Base-by-base conservation (phyloP, 2,888 invertebrate species). In the Cerceris ruficornis region DNA sequence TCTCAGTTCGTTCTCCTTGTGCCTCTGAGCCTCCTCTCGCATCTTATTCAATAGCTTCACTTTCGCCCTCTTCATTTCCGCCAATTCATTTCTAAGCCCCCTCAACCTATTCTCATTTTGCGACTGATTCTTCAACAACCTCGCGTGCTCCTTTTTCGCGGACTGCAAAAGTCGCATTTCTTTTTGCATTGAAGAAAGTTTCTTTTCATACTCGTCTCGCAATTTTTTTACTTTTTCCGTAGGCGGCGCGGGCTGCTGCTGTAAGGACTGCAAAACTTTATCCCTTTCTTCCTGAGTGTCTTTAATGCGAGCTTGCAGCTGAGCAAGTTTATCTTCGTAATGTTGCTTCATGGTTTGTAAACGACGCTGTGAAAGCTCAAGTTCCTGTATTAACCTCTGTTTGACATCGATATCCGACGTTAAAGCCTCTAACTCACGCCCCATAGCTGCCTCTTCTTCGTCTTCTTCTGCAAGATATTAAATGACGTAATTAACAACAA, bases 381-480 rank as follows among this genome's bases (percentile, higher is more conserved):
- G 92, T 89, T 99, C 98, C 88, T 98, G 98, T 80, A 99, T 98
- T 58, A 99, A 94, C 71, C 97, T 96, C 85, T 98, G 97, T 91
- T 99, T 99, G 69, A 98, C 96, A 90, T 97, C 97, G 83, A 99
- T 99, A 92, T 99, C 98, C 60, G 97, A 97, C 71, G 98, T 98
- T 14, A 99, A 93, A 9, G 97, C 96, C 13, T 98, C 97, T 75
- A 99, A 93, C 91, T 98, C 97, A 43, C 96, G 96, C 83, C 97
- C 94, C 78, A 96, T 94, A 52, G 95, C 95, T 57, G 93, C 94
- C 76, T 94, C 93, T 69, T 94, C 93, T 67, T 93, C 93, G 59
- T 92, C 92, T 71, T 93, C 92, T 81, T 92, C 93, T 92, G 59
- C 55, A 73, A 76, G 73, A 70, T 69, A 87, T 73, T 65, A 66